These are phyloP conservation scores for Calcarius lapponicus DNA, from an alignment of 2,797 vertebrate genomes.

Conservation along the genomic window DNA sequence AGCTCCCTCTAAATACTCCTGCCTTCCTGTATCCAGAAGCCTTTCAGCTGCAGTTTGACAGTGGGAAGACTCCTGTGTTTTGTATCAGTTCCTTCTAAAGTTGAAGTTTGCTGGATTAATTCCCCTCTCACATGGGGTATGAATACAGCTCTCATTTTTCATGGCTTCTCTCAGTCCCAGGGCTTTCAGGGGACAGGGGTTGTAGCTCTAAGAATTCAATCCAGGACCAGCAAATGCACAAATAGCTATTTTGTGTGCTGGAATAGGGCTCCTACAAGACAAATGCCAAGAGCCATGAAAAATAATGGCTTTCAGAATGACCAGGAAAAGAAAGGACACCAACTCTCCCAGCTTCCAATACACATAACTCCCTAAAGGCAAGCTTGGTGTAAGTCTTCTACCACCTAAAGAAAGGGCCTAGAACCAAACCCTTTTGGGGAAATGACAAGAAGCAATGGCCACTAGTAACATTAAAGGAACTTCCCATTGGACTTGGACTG, in stretches of 20 bases:
- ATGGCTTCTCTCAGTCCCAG: not conserved
- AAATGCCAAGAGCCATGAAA: not conserved
- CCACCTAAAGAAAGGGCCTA: not conserved
- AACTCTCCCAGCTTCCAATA: not conserved
- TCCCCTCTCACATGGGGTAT: not conserved
- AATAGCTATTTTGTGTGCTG: not conserved
- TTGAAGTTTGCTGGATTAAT: not conserved
- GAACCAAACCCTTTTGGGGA: not conserved
- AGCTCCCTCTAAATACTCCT: not conserved
- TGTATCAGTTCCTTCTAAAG: not conserved
- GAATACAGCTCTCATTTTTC: not conserved
- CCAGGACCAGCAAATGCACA: not conserved
- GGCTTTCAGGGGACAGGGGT: not conserved
- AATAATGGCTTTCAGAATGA: not conserved
- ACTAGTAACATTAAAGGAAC: not conserved
- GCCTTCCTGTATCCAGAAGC: not conserved
- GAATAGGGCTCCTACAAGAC: not conserved
- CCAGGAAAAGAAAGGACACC: not conserved
- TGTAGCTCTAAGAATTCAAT: not conserved
- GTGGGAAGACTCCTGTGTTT: not conserved
- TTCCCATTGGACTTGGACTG: not conserved
- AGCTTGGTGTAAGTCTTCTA: not conserved
- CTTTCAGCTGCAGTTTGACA: not conserved
- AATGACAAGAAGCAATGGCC: not conserved
- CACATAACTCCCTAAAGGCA: not conserved